Base-by-base conservation (phyloP, 2,888 invertebrate species). In the Netelia fuscicornis region DNA sequence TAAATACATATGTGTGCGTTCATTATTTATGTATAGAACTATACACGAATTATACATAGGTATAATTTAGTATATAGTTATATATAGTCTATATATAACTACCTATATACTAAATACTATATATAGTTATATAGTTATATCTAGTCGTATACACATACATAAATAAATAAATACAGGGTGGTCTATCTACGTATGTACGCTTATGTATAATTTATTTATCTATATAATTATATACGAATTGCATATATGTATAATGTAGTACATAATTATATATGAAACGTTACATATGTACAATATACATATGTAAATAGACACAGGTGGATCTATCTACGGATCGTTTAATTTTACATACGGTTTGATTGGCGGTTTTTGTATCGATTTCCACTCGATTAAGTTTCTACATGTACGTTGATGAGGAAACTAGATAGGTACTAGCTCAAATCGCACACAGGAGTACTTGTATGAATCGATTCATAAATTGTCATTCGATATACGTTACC, bases 391-490 rank as follows among this genome's bases (percentile, higher is more conserved):
- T 37, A 6, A 6, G 37, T 6, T 37, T 6, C 1, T 37, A 6
- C 6, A 8, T 6, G 37, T 1, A 37, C 5, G 37, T 37, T 37
- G 37, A 5, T 6, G 37, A 37, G 5, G 30, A 20, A 20, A 20
- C 30, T 30, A 37, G 37, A 5, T 37, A 37, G 1, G 2, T 13
- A 3, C 48, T 48, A 10, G 13, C 11, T 48, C 48, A 48, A 13
- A 48, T 48, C 2, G 2, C 8, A 48, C 13, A 3, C 11, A 48
- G 48, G 48, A 2, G 48, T 48, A 13, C 13, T 48, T 8, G 13
- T 48, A 30, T 11, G 17, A 9, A 44, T 11, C 30, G 42, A 71
- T 71, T 64, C 42, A 79, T 71, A 48, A 52, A 62, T 71, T 64
- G 30, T 68, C 58, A 25, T 48, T 25, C 25, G 13, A 71, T 30